phyloP scores from a whole-genome alignment of 1,140 invertebrate genomes.

The Ericerus pela region DNA sequence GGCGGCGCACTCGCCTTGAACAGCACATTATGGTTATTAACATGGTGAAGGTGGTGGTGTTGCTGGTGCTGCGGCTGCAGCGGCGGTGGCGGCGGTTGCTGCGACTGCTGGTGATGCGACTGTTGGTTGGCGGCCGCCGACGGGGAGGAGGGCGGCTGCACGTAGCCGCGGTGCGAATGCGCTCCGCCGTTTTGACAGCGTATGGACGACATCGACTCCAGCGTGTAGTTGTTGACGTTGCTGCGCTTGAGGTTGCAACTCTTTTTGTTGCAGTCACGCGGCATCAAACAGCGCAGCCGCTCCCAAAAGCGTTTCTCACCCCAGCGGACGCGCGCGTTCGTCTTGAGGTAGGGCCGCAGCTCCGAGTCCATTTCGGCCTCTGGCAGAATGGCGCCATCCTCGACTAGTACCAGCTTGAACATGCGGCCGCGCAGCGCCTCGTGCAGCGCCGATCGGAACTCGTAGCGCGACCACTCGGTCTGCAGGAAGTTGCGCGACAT shows the following conservation, averaged over 20 bases:
- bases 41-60: conserved; percentile 30
- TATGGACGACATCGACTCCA: conserved; percentile 42
- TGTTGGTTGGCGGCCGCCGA: too few relatives aligned
- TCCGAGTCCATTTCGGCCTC: conserved; percentile 75
- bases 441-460: conserved; percentile 68
- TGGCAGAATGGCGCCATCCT: conserved; percentile 57
- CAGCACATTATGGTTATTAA: conserved; percentile 31
- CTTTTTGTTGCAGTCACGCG: conserved; percentile 38
- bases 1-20: conserved; percentile 33
- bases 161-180: conserved; percentile 35
- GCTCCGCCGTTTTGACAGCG: conserved; percentile 21
- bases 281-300: conserved; percentile 74
- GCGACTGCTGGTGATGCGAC: conserved; percentile 27
- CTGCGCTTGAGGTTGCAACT: conserved; percentile 38
- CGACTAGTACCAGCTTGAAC: conserved; percentile 71
- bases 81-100: conserved; percentile 34
- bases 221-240: conserved; percentile 62
- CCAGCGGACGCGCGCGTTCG: conserved; percentile 65
- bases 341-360: conserved; percentile 71
- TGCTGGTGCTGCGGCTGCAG: conserved; percentile 33
- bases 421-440: conserved; percentile 68
- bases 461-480: conserved; percentile 70
- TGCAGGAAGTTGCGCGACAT: conserved; percentile 70
- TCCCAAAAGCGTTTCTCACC: conserved; percentile 85
- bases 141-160: conserved; percentile 34